Evolutionary conservation across 2,113 vertebrate species (phyloP).

Genomic region (Mirounga angustirostris): DNA sequence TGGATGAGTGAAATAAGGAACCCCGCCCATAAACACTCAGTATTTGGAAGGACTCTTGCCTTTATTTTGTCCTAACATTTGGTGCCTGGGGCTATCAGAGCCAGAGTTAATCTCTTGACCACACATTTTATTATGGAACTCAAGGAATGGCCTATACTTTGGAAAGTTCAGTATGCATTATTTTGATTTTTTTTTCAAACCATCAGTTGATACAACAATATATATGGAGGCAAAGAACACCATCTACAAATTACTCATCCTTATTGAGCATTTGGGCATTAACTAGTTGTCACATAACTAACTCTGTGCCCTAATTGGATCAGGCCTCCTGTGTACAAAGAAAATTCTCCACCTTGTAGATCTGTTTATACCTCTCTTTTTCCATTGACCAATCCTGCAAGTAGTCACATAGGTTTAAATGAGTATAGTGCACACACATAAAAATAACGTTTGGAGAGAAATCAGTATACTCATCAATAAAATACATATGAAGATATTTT

Average conservation of each 20-base stretch:
- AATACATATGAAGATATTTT: conserved; percentile 43
- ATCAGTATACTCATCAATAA: conserved; percentile 35
- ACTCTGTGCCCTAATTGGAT: neutral
- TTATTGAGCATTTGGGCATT: neutral
- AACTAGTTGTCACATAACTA: conserved; percentile 22
- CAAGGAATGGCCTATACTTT: conserved; percentile 35
- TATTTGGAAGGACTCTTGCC: conserved; percentile 30
- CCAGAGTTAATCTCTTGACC: neutral
- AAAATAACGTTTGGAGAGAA: conserved; percentile 18
- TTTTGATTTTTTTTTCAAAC: conserved; percentile 50
- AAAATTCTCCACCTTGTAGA: conserved; percentile 20
- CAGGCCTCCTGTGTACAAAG: neutral
- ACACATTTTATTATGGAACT: conserved; percentile 13
- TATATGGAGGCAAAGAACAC: conserved; percentile 4
- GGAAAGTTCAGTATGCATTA: conserved; percentile 18
- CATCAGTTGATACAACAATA: neutral
- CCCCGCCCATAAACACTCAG: neutral
- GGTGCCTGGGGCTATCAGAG: neutral
- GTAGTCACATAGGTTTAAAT: neutral
- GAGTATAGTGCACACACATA: neutral
- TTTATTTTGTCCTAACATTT: conserved; percentile 46
- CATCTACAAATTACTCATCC: conserved; percentile 25
- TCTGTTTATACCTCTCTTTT: conserved; percentile 7
- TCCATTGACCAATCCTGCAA: neutral
- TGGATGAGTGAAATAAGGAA: neutral